Evolutionary conservation across 2,113 vertebrate genomes (phyloP).

Genomic region (Mixornis gularis): DNA sequence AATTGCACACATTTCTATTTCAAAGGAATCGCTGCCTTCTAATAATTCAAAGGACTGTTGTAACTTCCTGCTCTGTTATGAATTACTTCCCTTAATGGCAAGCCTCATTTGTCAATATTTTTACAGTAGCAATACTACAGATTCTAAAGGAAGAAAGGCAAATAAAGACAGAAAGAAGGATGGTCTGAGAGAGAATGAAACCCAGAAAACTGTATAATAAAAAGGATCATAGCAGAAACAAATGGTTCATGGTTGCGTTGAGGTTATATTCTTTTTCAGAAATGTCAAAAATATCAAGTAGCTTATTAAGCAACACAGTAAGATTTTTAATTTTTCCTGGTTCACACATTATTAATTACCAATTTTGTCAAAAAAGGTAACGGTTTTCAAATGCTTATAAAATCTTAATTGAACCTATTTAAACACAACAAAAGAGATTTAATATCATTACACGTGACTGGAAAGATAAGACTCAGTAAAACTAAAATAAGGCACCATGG

Average conservation of each 20-base stretch:
- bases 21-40: neutral
- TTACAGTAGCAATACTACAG: neutral
- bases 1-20: neutral
- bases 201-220: neutral
- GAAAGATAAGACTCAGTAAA: neutral
- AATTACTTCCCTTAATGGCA: neutral
- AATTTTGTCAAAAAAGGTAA: neutral
- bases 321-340: neutral
- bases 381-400: neutral
- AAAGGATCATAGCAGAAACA: neutral
- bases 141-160: neutral
- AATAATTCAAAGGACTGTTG: neutral
- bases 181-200: neutral
- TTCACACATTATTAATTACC: neutral
- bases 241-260: neutral
- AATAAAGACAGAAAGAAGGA: neutral
- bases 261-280: neutral
- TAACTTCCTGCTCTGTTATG: neutral
- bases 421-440: neutral
- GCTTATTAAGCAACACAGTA: neutral
- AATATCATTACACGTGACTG: neutral
- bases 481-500: neutral
- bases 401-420: neutral
- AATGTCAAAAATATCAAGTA: neutral
- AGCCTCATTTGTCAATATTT: neutral